phyloP scores from a whole-genome alignment of 2,113 vertebrate species.

The Hemiscyllium ocellatum region DNA sequence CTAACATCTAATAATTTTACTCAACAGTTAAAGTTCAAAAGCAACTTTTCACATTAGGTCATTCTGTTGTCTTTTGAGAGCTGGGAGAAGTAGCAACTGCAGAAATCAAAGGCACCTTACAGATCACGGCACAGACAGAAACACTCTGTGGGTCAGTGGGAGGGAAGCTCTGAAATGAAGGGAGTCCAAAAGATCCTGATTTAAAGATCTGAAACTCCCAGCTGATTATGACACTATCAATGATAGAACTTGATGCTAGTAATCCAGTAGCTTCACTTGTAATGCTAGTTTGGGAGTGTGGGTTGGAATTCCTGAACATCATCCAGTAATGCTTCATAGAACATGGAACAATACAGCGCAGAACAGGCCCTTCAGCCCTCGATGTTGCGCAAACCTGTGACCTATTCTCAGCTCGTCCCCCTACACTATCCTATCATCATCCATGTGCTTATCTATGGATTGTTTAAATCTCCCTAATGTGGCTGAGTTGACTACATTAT shows the following conservation, averaged over 20 bases:
- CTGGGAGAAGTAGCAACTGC: neutral
- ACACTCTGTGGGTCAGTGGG: neutral
- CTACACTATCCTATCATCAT: no score
- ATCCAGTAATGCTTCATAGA: neutral
- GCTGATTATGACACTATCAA: neutral
- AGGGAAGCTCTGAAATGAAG: neutral
- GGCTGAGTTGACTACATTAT: no score
- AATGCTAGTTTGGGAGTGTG: neutral
- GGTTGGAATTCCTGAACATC: neutral
- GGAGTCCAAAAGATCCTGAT: neutral
- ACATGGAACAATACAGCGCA: no score
- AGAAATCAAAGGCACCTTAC: neutral
- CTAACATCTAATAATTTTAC: neutral
- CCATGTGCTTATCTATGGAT: no score
- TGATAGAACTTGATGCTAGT: neutral
- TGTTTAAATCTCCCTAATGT: no score
- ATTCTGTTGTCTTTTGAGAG: neutral
- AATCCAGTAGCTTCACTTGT: neutral
- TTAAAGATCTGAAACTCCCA: neutral
- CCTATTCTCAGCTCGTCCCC: no score
- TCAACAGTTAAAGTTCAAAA: neutral
- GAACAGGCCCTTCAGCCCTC: no score
- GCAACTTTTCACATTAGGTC: neutral
- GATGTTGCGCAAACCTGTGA: no score
- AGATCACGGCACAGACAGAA: neutral